Conservation (phyloP, 2,797 vertebrate genomes). For the Etheostoma nigrum region DNA sequence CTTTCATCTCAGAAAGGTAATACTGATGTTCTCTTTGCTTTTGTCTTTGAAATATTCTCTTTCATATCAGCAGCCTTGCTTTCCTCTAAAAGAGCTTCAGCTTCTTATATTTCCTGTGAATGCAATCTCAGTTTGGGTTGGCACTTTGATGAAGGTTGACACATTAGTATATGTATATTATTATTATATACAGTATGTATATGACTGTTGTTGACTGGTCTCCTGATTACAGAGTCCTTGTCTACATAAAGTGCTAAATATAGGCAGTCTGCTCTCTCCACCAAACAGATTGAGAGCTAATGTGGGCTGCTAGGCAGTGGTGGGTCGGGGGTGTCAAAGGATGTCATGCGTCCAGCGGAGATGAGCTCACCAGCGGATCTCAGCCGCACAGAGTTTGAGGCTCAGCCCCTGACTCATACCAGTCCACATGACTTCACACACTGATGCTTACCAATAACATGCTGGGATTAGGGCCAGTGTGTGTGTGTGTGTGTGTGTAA, state of each 20-base stretch:
- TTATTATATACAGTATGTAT: not conserved
- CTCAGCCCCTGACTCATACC: slow-evolving; percentile 77
- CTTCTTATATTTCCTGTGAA: not conserved
- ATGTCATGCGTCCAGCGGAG: slow-evolving; percentile 67
- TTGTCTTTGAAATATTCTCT: slow-evolving; percentile 49
- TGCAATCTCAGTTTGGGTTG: slow-evolving; percentile 13
- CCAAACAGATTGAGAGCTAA: slow-evolving; percentile 54
- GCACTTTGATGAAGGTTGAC: slow-evolving; percentile 7
- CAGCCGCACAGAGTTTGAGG: slow-evolving; percentile 57
- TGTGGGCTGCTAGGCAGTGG: slow-evolving; percentile 57
- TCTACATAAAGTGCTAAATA: slow-evolving; percentile 62
- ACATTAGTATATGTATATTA: not conserved
- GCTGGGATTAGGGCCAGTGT: slow-evolving; percentile 63
- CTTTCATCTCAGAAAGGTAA: slow-evolving; percentile 45
- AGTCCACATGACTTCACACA: slow-evolving; percentile 82
- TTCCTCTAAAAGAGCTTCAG: slow-evolving; percentile 10
- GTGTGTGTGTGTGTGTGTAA: slow-evolving; percentile 42
- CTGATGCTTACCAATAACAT: slow-evolving; percentile 79
- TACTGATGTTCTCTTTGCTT: slow-evolving; percentile 35
- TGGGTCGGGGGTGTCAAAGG: slow-evolving; percentile 58
- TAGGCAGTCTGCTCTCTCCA: slow-evolving; percentile 45
- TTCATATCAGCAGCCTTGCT: slow-evolving; percentile 39
- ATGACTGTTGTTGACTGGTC: slow-evolving; percentile 32
- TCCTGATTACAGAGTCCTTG: slow-evolving; percentile 37
- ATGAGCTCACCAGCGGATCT: slow-evolving; percentile 67